Evolutionary conservation across 2,113 vertebrate genomes (phyloP).

Genomic region (Mesembrinibis cayennensis): DNA sequence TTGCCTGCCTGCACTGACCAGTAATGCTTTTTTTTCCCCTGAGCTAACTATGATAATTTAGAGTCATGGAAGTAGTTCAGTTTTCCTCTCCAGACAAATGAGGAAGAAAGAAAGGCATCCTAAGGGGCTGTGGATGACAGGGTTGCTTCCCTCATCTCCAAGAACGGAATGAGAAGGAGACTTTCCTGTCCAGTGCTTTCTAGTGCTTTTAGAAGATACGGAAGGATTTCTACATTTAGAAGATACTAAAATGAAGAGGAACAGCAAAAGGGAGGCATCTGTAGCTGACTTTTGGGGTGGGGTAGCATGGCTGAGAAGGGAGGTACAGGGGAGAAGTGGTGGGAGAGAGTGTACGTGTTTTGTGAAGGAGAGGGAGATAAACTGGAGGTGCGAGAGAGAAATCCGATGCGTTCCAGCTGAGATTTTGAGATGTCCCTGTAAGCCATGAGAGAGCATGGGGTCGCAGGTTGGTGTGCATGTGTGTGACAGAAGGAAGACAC

Average conservation of each 20-base stretch:
- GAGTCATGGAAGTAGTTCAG: neutral
- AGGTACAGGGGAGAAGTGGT: neutral
- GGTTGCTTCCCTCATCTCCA: neutral
- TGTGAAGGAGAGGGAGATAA: neutral
- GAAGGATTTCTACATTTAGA: neutral
- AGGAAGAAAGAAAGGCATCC: neutral
- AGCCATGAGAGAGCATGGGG: neutral
- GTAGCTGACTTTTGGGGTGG: neutral
- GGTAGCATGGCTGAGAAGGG: neutral
- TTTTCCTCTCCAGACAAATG: neutral
- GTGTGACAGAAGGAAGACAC: neutral
- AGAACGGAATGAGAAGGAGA: neutral
- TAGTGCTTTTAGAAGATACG: neutral
- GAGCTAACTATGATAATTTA: neutral
- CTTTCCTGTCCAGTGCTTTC: neutral
- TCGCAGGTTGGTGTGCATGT: fast-evolving
- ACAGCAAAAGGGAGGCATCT: neutral
- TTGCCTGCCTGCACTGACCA: neutral
- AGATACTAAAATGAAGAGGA: neutral
- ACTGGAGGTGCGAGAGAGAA: neutral
- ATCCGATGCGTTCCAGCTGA: neutral
- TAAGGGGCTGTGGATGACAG: neutral
- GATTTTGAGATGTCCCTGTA: neutral
- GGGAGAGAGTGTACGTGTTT: neutral
- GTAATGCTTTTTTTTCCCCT: neutral